Evolutionary conservation across 2,113 vertebrate genomes (phyloP).

Genomic region (Petrocephalus zakoni): DNA sequence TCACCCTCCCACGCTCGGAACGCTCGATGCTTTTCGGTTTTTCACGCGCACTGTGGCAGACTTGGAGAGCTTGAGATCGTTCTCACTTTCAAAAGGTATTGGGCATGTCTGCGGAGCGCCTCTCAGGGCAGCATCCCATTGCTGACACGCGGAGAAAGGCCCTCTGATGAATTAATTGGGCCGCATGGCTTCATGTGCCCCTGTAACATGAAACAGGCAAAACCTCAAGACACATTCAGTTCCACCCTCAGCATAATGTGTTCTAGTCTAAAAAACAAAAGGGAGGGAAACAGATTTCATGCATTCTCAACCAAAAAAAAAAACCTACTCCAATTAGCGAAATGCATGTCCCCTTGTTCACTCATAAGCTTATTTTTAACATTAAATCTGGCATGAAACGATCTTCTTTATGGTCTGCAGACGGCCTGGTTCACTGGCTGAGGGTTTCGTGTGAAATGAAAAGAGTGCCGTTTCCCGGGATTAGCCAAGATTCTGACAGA

Average conservation of each 20-base stretch:
- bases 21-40: neutral
- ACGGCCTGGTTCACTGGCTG: constrained; percentile 61
- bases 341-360: constrained; percentile 27
- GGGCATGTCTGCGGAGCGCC: neutral
- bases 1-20: no score
- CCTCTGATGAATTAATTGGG: neutral
- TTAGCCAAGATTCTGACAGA: constrained; percentile 62
- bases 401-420: constrained; percentile 49
- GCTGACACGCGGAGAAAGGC: constrained; percentile 11
- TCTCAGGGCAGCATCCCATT: neutral
- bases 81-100: neutral
- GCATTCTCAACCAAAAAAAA: constrained; percentile 35
- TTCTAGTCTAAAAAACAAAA: constrained; percentile 17
- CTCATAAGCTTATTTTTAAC: constrained; percentile 55
- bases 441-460: constrained; percentile 62
- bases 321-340: constrained; percentile 44
- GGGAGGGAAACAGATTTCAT: constrained; percentile 21
- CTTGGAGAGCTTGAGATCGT: neutral
- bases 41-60: neutral
- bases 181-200: constrained; percentile 28
- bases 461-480: constrained; percentile 47
- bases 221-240: constrained; percentile 23
- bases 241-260: constrained; percentile 27
- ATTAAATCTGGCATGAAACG: constrained; percentile 41
- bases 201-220: constrained; percentile 33